Conservation (phyloP, 2,888 invertebrate genomes). For the Nebria salina region DNA sequence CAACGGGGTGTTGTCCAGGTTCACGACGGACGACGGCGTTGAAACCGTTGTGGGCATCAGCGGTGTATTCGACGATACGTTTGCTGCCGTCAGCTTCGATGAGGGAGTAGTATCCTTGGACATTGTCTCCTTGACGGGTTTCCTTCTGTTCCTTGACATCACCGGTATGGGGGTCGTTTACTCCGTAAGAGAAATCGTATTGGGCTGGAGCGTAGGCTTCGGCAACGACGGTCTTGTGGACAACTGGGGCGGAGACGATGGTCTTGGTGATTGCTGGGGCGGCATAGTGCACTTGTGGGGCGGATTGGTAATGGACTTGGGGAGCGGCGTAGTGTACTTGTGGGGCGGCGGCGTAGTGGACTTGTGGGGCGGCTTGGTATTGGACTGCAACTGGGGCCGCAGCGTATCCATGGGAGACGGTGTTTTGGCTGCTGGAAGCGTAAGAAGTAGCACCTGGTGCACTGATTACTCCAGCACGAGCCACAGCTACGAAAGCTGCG, state of each 20-base stretch:
- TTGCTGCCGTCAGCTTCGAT: slow-evolving; percentile 66
- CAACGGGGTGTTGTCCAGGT: slow-evolving; percentile 57
- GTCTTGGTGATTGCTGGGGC: neutral
- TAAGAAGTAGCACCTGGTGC: slow-evolving; percentile 60
- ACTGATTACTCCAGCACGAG: slow-evolving; percentile 63
- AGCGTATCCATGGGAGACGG: slow-evolving; percentile 46
- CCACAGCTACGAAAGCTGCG: slow-evolving; percentile 60
- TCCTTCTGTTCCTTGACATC: slow-evolving; percentile 67
- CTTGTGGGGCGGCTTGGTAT: slow-evolving; percentile 58
- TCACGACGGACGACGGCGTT: slow-evolving; percentile 66
- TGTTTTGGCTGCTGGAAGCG: slow-evolving; percentile 28
- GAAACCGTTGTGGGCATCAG: slow-evolving; percentile 65
- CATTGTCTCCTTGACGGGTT: slow-evolving; percentile 64
- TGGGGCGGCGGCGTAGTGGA: slow-evolving; percentile 18
- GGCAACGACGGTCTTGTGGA: slow-evolving; percentile 59
- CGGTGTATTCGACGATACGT: slow-evolving; percentile 65
- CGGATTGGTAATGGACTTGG: neutral
- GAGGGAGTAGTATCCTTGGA: slow-evolving; percentile 65
- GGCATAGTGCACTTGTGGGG: neutral
- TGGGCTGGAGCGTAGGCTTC: slow-evolving; percentile 61
- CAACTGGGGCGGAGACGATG: slow-evolving; percentile 48
- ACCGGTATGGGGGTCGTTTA: slow-evolving; percentile 65
- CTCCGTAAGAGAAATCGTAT: slow-evolving; percentile 64
- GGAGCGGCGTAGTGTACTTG: slow-evolving; percentile 17
- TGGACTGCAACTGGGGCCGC: slow-evolving; percentile 61